phyloP scores from a whole-genome alignment of 2,797 vertebrate genomes.

The Falco cherrug region DNA sequence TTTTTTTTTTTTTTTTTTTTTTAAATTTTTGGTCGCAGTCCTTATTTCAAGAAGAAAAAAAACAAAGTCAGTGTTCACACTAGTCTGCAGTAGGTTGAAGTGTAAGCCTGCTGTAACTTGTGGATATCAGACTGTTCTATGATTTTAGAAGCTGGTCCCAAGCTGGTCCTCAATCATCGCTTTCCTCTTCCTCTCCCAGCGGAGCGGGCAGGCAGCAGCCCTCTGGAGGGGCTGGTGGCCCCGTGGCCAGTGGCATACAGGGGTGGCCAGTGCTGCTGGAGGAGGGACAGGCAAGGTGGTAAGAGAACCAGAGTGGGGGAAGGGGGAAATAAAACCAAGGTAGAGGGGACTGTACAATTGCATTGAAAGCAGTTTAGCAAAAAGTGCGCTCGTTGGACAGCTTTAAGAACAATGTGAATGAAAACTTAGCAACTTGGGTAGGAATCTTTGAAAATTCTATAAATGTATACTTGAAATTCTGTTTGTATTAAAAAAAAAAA shows the following conservation, averaged over 20 bases:
- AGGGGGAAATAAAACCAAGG: slow-evolving; percentile 37
- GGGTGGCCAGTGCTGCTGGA: neutral
- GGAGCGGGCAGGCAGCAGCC: neutral
- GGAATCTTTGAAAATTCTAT: slow-evolving; percentile 80
- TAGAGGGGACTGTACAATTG: slow-evolving; percentile 70
- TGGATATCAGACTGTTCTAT: slow-evolving; percentile 11
- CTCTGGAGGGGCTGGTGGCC: neutral
- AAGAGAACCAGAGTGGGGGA: slow-evolving; percentile 8
- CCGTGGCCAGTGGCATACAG: neutral
- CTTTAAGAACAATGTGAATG: slow-evolving; percentile 87
- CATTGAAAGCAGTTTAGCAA: slow-evolving; percentile 76
- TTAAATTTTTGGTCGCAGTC: slow-evolving; percentile 17
- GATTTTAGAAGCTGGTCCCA: slow-evolving; percentile 26
- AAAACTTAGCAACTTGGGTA: slow-evolving; percentile 80
- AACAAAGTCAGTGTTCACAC: neutral
- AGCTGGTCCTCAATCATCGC: neutral
- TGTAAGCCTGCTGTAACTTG: slow-evolving; percentile 12
- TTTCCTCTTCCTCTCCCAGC: slow-evolving; percentile 29
- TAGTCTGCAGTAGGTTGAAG: slow-evolving; percentile 2
- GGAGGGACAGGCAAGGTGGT: neutral
- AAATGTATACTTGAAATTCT: slow-evolving; percentile 84
- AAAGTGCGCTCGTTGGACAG: slow-evolving; percentile 76
- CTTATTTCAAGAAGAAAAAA: neutral
- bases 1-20: neutral
- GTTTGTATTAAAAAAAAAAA: slow-evolving; percentile 77